phyloP scores from a whole-genome alignment of 2,888 invertebrate genomes.

The Pachydiplax longipennis region DNA sequence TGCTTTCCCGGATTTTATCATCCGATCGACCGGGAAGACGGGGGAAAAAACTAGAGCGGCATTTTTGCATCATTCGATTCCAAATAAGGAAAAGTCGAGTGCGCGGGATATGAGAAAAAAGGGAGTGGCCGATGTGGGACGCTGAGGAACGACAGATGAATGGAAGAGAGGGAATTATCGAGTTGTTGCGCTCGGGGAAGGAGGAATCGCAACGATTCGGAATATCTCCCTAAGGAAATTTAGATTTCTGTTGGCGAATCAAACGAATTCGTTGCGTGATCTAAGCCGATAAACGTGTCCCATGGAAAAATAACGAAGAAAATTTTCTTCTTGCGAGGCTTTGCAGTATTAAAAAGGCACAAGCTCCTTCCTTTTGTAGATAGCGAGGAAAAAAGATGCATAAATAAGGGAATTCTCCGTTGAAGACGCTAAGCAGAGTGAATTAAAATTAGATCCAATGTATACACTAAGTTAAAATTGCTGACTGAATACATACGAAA shows the following conservation, averaged over 20 bases:
- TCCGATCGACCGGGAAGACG: neutral
- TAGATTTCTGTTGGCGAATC: neutral
- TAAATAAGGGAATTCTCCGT: no score
- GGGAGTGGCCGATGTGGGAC: neutral
- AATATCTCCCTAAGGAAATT: neutral
- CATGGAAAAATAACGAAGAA: no score
- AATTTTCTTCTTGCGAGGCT: no score
- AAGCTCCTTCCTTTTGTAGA: no score
- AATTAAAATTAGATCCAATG: no score
- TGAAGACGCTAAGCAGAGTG: no score
- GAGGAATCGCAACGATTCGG: neutral
- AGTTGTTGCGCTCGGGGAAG: neutral
- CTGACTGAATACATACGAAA: no score
- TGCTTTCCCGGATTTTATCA: neutral
- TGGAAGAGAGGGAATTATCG: neutral
- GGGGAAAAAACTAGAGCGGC: neutral
- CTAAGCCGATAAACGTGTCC: neutral
- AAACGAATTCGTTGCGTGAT: neutral
- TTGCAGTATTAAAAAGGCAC: no score
- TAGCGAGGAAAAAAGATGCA: no score
- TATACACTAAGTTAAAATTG: no score
- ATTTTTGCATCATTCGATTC: constrained; percentile 18
- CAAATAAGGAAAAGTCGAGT: constrained; percentile 31
- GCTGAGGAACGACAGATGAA: neutral
- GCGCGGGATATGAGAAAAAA: neutral